Percentiles rank a stretch among this genome's conserved stretches.
Evolutionary conservation across 37 sponge, comb jelly and placozoan genomes (phyloP).

Genomic region (Diacarnus erythraeanus): DNA sequence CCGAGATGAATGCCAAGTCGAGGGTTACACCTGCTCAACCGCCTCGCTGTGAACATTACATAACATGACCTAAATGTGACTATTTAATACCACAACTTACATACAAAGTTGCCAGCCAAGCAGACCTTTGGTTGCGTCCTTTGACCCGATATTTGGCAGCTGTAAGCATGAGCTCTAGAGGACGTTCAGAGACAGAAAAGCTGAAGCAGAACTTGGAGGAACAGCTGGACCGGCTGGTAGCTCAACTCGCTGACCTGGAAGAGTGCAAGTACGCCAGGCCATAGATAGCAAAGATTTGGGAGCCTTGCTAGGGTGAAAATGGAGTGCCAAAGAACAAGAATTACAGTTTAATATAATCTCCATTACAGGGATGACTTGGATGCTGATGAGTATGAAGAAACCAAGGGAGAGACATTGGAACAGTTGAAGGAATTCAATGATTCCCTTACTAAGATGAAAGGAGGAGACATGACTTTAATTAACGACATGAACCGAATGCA

Average conservation of each 20-base stretch:
- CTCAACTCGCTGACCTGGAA: conserved; percentile 93
- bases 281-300: too few relatives aligned
- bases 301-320: background rate
- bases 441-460: conserved; percentile 80
- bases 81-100: too few relatives aligned
- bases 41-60: too few relatives aligned
- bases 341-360: background rate
- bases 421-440: conserved; percentile 94
- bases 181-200: conserved; percentile 74
- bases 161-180: conserved; percentile 56
- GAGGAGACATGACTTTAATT: conserved; percentile 88
- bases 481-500: conserved; percentile 87
- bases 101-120: too few relatives aligned
- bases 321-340: background rate
- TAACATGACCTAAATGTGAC: too few relatives aligned
- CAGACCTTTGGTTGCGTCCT: too few relatives aligned
- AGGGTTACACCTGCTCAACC: too few relatives aligned
- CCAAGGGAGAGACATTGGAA: conserved; percentile 87
- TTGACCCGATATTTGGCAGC: too few relatives aligned
- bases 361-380: conserved; percentile 85
- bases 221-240: conserved; percentile 95
- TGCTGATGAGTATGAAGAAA: conserved; percentile 91
- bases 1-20: too few relatives aligned
- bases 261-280: conserved; percentile 95
- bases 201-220: conserved; percentile 91